Evolutionary conservation across 1,140 invertebrate genomes (phyloP).

Genomic region (Pinna nobilis): DNA sequence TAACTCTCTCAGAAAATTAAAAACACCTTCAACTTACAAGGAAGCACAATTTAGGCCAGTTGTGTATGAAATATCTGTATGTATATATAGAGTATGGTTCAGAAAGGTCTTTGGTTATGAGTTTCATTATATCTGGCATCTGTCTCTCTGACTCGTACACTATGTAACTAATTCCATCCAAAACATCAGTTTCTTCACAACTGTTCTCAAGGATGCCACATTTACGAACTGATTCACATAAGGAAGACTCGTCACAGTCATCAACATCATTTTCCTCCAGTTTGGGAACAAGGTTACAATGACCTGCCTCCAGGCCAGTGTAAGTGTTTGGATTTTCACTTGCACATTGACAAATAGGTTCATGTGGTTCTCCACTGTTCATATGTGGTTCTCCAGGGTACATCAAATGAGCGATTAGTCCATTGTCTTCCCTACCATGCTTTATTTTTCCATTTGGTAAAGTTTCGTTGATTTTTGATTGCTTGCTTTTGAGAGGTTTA

Average conservation of each 20-base stretch:
- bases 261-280: neutral
- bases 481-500: neutral
- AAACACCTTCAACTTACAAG: conserved; percentile 81
- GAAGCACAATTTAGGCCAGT: conserved; percentile 99
- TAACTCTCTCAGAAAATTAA: neutral
- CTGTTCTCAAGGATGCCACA: conserved; percentile 14
- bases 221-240: conserved; percentile 38
- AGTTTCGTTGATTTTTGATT: conserved; percentile 29
- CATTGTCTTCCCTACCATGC: conserved; percentile 54
- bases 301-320: conserved; percentile 27
- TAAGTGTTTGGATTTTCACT: conserved; percentile 29
- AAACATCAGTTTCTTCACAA: conserved; percentile 31
- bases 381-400: conserved; percentile 23
- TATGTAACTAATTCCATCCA: conserved; percentile 71
- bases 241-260: conserved; percentile 14
- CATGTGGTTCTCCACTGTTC: conserved; percentile 18
- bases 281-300: conserved; percentile 5
- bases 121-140: conserved; percentile 97
- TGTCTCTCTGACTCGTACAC: conserved; percentile 91
- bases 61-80: conserved; percentile 99
- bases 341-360: conserved; percentile 35
- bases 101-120: conserved; percentile 98
- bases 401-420: conserved; percentile 42
- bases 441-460: conserved; percentile 51
- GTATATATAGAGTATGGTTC: conserved; percentile 99